Evolutionary conservation across 2,888 invertebrate species (phyloP), one percentile per base, ranked within the genome.

Genomic region (Parnassius glacialis): DNA sequence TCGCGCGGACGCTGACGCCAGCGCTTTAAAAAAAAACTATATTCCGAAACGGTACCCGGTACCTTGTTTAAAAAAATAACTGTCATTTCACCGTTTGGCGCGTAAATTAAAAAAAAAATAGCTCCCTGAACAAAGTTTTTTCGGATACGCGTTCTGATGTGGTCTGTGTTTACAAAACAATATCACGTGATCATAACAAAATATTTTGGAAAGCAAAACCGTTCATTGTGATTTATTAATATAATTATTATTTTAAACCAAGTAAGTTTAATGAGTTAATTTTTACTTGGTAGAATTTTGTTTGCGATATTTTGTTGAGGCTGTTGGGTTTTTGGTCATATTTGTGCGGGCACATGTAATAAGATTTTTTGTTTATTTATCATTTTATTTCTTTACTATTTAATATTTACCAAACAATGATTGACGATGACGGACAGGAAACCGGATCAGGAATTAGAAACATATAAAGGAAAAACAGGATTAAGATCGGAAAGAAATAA

Each of bases 1-100:
- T 68, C 76, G 81, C 67, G 72, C 80, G 84, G 74, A 74, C 79
- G 80, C 76, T 75, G 72, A 70, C 56, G 66, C 57, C 57, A 1
- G 52, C 34, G 44, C 44, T 13, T 44, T n/a, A 43, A 16, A 43
- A 42, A 53, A 53, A 53, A 57, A 61, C 13, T 13, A 5, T 13
- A 47, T 7, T 43, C 47, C 12, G 13, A 13, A 13, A 13, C 13
- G 47, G 7, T 13, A 25, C 5, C 25, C 25, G 25, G n/a, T 47
- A 12, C 13, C 13, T 13, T 47, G 11, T 47, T n/a, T n/a, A 61
- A 61, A 53, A 61, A 50, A 52, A 34, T 9, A 44, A 52, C 47
- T 11, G 13, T 20, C 20, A 10, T 25, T 13, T 25, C 3, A 47
- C 10, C 5, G 25, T 54, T 58, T 45, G 55, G 62, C 62, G 62